Evolutionary conservation across 2,113 vertebrate species (phyloP).

Genomic region (Epinephelus fuscoguttatus): DNA sequence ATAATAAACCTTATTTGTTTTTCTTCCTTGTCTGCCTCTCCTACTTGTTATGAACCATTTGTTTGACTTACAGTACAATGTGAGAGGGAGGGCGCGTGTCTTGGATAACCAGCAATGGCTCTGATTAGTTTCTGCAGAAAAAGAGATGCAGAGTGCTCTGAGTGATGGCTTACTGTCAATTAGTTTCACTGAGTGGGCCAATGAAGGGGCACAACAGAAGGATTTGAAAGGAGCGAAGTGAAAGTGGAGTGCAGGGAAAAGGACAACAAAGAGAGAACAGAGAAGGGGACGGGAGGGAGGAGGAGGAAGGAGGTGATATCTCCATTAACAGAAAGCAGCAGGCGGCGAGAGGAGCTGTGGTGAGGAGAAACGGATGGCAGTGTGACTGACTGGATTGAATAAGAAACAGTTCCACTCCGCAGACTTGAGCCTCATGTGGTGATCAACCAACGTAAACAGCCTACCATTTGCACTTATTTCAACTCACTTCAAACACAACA

Average conservation of each 20-base stretch:
- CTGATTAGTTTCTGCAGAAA: conserved; percentile 53
- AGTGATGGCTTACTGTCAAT: conserved; percentile 58
- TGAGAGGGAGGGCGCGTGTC: conserved; percentile 17
- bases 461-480: conserved; percentile 46
- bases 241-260: conserved; percentile 59
- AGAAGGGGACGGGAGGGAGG: conserved; percentile 6
- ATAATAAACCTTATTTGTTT: conserved; percentile 68
- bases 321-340: conserved; percentile 75
- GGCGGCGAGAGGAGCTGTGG: conserved; percentile 38
- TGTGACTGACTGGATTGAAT: conserved; percentile 70
- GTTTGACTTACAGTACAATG: conserved; percentile 53
- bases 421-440: conserved; percentile 35
- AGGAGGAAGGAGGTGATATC: conserved; percentile 64
- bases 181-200: conserved; percentile 62
- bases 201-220: conserved; percentile 59
- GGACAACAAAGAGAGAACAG: conserved; percentile 58
- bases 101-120: conserved; percentile 47
- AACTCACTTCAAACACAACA: conserved; percentile 44
- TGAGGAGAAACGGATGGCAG: conserved; percentile 51
- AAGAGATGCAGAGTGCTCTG: conserved; percentile 37
- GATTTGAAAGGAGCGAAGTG: conserved; percentile 63
- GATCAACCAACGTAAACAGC: conserved; percentile 34
- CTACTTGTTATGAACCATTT: conserved; percentile 61
- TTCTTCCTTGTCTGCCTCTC: conserved; percentile 37
- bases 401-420: conserved; percentile 58